Percentiles rank a stretch among this genome's conserved stretches.
Evolutionary conservation across 2,797 vertebrate species (phyloP).

Genomic region (Hephaestus fuliginosus): DNA sequence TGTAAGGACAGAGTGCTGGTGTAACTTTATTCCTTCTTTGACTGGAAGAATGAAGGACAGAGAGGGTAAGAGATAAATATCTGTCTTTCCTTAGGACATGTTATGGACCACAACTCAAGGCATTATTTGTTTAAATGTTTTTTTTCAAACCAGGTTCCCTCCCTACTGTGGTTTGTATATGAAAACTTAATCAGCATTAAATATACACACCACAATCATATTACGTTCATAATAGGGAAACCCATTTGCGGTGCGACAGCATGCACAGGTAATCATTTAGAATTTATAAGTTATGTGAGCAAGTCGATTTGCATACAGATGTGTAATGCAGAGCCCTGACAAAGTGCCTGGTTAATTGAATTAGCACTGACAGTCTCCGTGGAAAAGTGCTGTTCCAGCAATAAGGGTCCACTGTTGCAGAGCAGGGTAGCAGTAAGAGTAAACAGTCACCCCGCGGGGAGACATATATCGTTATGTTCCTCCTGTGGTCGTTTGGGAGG

Average conservation of each 20-base stretch:
- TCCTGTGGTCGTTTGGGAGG: slow-evolving; percentile 49
- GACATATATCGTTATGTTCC: slow-evolving; percentile 51
- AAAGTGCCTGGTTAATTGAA: slow-evolving; percentile 71
- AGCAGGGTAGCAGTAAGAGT: slow-evolving; percentile 45
- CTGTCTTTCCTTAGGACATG: background rate
- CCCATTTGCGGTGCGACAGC: slow-evolving; percentile 44
- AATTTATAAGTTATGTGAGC: slow-evolving; percentile 52
- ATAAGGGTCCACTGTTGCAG: slow-evolving; percentile 41
- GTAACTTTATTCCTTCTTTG: slow-evolving; percentile 53
- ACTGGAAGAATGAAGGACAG: slow-evolving; percentile 25
- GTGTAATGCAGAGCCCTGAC: slow-evolving; percentile 48
- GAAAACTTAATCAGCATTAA: slow-evolving; percentile 65
- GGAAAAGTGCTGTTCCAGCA: slow-evolving; percentile 58
- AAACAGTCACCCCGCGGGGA: slow-evolving; percentile 59
- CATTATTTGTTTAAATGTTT: slow-evolving; percentile 30
- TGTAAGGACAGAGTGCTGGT: slow-evolving; percentile 40
- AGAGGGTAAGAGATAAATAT: background rate
- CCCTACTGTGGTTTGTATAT: slow-evolving; percentile 31
- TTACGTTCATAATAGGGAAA: slow-evolving; percentile 33
- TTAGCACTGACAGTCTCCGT: slow-evolving; percentile 57
- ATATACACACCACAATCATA: slow-evolving; percentile 45
- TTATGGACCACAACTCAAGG: background rate
- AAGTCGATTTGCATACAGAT: slow-evolving; percentile 63
- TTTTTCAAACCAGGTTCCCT: background rate
- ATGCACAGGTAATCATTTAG: slow-evolving; percentile 59